Base-by-base conservation (phyloP, 2,888 invertebrate species). In the Embidobia sp. region DNA sequence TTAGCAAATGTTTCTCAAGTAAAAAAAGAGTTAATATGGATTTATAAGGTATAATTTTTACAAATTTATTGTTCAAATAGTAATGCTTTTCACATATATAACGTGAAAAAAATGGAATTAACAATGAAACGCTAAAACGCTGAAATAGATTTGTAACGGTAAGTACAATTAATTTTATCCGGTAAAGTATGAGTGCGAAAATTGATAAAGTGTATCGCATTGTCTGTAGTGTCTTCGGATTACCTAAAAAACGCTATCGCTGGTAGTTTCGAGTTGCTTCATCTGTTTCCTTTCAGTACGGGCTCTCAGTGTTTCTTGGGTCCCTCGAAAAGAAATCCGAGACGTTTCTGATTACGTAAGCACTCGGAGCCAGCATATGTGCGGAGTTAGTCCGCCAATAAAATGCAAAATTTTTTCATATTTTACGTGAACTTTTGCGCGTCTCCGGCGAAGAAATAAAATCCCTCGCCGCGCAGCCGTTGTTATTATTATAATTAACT, bases 271-370 rank as follows among this genome's bases (percentile, higher is more conserved):
- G 46, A 51, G 66, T 74, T 66, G 63, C 69, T 61, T 69, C 69
- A 42, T 75, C 63, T 63, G 69, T 67, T 69, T 75, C 63, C 55
- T 63, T 75, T 63, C 75, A 63, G 53, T 53, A 33, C 31, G 40
- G 26, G 35, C 42, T 55, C 63, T 70, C 44, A 10, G 6, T 57
- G 49, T 67, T 69, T 49, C 49, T 55, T 29, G 8, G 29, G 27
- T 44, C 35, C 16, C 53, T 53, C 22, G 31, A 27, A 57, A 35
- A 49, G 63, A 64, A 69, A 76, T 44, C 35, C 40, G 55, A 76
- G 76, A 64, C 63, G 70, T 53, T 64, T 57, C 37, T 46, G 76
- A 69, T 76, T 76, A 57, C 76, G 69, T 63, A 76, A 63, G 69
- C 44, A 75, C 29, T 51, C 55, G 16, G 27, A 31, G 22, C 44